Evolutionary conservation across 2,888 invertebrate genomes (phyloP).

Genomic region (Deroplatys truncata): DNA sequence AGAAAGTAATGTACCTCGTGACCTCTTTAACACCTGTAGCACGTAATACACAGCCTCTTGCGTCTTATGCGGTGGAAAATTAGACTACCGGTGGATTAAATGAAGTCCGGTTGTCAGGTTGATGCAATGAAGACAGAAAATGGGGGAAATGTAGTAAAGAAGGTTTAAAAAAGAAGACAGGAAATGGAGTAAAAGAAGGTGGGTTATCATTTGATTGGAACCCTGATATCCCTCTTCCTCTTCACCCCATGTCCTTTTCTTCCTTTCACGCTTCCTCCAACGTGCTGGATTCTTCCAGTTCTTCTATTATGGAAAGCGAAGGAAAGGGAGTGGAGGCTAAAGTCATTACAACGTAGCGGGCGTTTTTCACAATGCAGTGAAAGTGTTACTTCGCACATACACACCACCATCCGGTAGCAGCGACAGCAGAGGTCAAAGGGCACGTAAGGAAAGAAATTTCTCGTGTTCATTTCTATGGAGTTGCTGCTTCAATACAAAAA

Average conservation of each 20-base stretch:
- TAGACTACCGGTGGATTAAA: background rate
- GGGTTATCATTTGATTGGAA: constrained; percentile 1
- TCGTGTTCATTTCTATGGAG: background rate
- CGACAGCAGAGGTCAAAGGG: background rate
- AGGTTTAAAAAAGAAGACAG: background rate
- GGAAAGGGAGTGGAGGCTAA: background rate
- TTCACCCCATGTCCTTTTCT: background rate
- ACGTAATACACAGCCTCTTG: no score
- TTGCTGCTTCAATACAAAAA: background rate
- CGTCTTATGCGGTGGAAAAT: background rate
- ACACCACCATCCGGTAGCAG: background rate
- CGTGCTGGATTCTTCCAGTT: background rate
- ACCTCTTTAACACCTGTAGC: no score
- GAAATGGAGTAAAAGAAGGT: background rate
- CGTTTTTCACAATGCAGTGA: background rate
- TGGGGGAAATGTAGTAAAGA: background rate
- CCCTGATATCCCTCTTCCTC: background rate
- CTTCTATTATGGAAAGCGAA: background rate
- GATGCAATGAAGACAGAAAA: background rate
- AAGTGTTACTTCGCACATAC: background rate
- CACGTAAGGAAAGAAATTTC: background rate
- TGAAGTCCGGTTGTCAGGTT: background rate
- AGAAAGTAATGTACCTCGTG: no score
- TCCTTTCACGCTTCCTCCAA: background rate
- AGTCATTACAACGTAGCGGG: background rate